These are phyloP conservation scores for Epinephelus awoara DNA, from an alignment of 2,797 vertebrate genomes.

Conservation along the genomic window DNA sequence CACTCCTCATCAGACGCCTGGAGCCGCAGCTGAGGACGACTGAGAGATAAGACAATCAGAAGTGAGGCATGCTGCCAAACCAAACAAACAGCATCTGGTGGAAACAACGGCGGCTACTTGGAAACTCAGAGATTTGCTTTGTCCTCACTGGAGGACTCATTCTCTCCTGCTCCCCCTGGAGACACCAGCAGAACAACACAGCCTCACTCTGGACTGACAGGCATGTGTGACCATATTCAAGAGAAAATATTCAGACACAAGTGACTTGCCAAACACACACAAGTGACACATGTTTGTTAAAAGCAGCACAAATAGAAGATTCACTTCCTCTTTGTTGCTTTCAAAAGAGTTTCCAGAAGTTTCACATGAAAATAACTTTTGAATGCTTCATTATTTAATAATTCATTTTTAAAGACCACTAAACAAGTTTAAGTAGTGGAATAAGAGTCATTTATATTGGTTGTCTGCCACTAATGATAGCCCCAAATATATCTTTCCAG, in stretches of 20 bases:
- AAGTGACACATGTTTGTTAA: background rate
- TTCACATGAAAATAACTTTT: background rate
- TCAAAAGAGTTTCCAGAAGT: background rate
- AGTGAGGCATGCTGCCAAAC: conserved; percentile 64
- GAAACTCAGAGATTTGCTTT: conserved; percentile 49
- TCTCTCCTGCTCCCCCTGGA: conserved; percentile 49
- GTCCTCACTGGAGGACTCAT: conserved; percentile 16
- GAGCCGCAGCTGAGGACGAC: conserved; percentile 58
- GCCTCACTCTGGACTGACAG: conserved; percentile 7
- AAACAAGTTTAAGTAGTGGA: conserved; percentile 10
- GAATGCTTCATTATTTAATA: conserved; percentile 20
- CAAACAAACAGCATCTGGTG: conserved; percentile 75
- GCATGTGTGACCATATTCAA: background rate
- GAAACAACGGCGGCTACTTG: conserved; percentile 33
- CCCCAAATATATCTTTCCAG: conserved; percentile 18
- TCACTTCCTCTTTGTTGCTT: conserved; percentile 6
- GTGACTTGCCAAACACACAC: conserved; percentile 3
- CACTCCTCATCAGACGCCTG: conserved; percentile 31
- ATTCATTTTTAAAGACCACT: conserved; percentile 21
- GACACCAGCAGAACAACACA: conserved; percentile 34
- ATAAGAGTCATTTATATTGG: conserved; percentile 19
- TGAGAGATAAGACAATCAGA: conserved; percentile 65
- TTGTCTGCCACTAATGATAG: conserved; percentile 6
- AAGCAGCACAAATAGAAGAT: conserved; percentile 25
- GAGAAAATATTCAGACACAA: background rate